Conservation (phyloP, 2,888 invertebrate species). For the Polymixis lichenea region DNA sequence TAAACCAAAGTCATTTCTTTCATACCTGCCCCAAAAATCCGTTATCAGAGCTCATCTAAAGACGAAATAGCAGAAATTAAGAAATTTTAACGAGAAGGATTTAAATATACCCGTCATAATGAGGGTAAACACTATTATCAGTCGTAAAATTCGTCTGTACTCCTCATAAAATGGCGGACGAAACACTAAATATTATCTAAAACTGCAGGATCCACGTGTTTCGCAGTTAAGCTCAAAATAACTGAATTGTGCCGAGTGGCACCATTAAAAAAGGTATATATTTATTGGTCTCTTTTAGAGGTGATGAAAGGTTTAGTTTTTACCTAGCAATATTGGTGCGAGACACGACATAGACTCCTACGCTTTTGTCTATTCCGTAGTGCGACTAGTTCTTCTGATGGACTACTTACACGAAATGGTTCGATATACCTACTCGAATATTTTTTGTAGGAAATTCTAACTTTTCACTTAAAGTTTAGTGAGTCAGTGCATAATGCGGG, state of each 20-base stretch:
- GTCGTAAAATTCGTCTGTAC: conserved; percentile 34
- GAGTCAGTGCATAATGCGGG: background rate
- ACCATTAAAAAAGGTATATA: background rate
- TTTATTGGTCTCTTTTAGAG: conserved; percentile 10
- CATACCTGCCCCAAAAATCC: background rate
- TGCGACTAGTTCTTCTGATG: background rate
- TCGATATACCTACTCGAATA: too few species aligned
- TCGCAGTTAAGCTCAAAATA: conserved; percentile 26
- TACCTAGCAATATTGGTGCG: background rate
- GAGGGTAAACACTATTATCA: conserved; percentile 42
- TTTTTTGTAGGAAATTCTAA: background rate
- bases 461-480: too few species aligned
- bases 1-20: background rate
- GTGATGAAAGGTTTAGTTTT: background rate
- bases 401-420: background rate
- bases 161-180: conserved; percentile 31
- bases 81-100: conserved; percentile 18
- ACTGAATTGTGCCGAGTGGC: background rate
- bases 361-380: background rate
- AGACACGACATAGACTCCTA: background rate
- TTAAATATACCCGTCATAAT: conserved; percentile 18
- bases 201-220: conserved; percentile 33
- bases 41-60: background rate
- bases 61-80: conserved; percentile 14
- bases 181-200: conserved; percentile 45